Conservation (phyloP, 1,140 invertebrate genomes). For the Lucilia sericata region DNA sequence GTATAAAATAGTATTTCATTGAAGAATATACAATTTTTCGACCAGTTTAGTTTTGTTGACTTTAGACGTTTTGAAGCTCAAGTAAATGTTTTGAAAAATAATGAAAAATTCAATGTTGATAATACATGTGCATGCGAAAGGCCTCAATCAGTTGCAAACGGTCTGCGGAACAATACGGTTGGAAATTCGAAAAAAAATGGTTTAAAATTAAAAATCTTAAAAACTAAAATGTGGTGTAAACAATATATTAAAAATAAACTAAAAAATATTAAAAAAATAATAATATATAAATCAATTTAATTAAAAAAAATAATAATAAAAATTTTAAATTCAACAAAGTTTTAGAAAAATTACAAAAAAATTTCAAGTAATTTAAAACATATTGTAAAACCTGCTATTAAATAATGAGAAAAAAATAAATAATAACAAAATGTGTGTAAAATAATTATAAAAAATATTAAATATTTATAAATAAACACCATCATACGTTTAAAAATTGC, state of each 20-base stretch:
- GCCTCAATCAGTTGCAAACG: constrained; percentile 33
- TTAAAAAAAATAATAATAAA: not conserved
- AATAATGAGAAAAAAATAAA: too few relatives aligned
- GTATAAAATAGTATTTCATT: constrained; percentile 21
- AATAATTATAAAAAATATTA: too few relatives aligned
- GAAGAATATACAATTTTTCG: constrained; percentile 27
- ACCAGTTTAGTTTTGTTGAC: constrained; percentile 14
- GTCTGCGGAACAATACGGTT: constrained; percentile 7
- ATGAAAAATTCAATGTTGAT: constrained; percentile 36
- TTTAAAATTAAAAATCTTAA: not conserved
- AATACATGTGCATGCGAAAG: constrained; percentile 30
- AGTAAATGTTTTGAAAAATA: not conserved
- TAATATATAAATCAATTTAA: not conserved
- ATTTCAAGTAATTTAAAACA: not conserved
- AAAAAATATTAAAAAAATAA: constrained; percentile 7
- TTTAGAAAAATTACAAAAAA: not conserved
- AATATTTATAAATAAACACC: too few relatives aligned
- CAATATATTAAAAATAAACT: not conserved
- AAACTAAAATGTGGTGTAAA: constrained; percentile 12
- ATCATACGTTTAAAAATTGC: too few relatives aligned
- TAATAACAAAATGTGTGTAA: too few relatives aligned
- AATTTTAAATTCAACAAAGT: not conserved
- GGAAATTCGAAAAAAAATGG: not conserved
- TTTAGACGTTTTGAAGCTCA: not conserved
- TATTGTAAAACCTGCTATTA: too few relatives aligned